These are phyloP conservation scores for Aleadryas rufinucha DNA, from an alignment of 2,113 vertebrate species.

Conservation along the genomic window DNA sequence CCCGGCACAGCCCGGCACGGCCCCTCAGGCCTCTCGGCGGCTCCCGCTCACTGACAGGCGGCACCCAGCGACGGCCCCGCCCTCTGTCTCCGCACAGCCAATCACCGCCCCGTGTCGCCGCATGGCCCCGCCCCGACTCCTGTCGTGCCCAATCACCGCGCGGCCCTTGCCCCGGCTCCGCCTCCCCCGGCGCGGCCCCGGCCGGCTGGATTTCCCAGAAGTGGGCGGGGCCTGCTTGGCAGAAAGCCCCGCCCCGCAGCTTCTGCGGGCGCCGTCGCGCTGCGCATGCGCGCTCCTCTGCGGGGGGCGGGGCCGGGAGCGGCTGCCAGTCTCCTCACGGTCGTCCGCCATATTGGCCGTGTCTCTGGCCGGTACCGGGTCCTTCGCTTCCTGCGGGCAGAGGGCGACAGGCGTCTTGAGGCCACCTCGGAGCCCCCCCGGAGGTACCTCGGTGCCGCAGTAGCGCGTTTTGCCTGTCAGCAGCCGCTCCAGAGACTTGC, in stretches of 20 bases:
- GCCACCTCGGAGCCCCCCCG: neutral
- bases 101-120: fast-evolving
- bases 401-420: neutral
- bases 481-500: no score
- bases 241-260: neutral
- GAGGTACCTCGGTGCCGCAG: neutral
- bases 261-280: fast-evolving
- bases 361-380: fast-evolving
- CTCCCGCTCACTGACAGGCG: neutral
- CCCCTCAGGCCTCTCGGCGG: neutral
- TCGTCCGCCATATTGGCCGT: neutral
- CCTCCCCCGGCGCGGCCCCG: neutral
- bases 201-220: neutral
- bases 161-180: fast-evolving
- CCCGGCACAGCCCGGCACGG: neutral
- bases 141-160: neutral
- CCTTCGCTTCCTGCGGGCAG: neutral
- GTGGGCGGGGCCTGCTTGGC: neutral
- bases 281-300: neutral
- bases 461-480: neutral
- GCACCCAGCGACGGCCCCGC: neutral
- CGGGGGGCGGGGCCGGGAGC: neutral
- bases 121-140: fast-evolving
- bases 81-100: neutral
- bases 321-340: fast-evolving